Percentiles rank a stretch among this genome's conserved stretches.
Conservation (phyloP, 2,888 invertebrate species). For the Apamea crenata region DNA sequence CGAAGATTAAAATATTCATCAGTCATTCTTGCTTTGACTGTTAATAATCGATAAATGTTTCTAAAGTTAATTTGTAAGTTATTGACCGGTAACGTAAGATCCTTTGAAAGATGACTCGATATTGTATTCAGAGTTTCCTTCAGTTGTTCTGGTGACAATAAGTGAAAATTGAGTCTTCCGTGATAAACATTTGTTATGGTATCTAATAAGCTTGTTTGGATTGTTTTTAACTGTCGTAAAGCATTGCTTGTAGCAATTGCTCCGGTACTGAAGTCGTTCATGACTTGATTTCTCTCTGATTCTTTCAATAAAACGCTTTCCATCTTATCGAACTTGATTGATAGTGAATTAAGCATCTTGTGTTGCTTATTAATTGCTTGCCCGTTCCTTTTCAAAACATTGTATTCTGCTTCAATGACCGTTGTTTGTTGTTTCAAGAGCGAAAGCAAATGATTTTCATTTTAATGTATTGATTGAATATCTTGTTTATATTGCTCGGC, state of each 20-base stretch:
- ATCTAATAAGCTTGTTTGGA: constrained; percentile 8
- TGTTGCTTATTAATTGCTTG: constrained; percentile 12
- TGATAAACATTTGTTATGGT: background rate
- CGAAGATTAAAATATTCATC: too few species aligned
- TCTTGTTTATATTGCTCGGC: background rate
- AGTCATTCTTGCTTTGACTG: too few species aligned
- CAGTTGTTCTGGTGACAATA: constrained; percentile 17
- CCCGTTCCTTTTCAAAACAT: constrained; percentile 13
- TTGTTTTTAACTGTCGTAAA: background rate
- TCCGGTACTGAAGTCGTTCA: constrained; percentile 1
- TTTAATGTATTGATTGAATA: background rate
- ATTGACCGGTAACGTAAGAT: constrained; percentile 18
- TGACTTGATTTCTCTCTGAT: constrained; percentile 1
- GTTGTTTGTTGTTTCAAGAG: background rate
- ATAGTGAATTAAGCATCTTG: constrained; percentile 9
- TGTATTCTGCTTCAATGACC: background rate
- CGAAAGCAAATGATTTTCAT: background rate
- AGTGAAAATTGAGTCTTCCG: constrained; percentile 14
- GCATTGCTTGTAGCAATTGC: background rate
- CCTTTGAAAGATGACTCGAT: constrained; percentile 16
- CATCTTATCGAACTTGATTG: background rate
- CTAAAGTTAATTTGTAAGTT: constrained; percentile 6
- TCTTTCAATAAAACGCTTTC: constrained; percentile 2
- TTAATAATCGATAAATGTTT: too few species aligned
- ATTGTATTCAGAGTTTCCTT: constrained; percentile 3